Percentiles rank a stretch among this genome's conserved stretches.
phyloP scores from a whole-genome alignment of 2,797 vertebrate species.

The Chromobotia macracanthus region DNA sequence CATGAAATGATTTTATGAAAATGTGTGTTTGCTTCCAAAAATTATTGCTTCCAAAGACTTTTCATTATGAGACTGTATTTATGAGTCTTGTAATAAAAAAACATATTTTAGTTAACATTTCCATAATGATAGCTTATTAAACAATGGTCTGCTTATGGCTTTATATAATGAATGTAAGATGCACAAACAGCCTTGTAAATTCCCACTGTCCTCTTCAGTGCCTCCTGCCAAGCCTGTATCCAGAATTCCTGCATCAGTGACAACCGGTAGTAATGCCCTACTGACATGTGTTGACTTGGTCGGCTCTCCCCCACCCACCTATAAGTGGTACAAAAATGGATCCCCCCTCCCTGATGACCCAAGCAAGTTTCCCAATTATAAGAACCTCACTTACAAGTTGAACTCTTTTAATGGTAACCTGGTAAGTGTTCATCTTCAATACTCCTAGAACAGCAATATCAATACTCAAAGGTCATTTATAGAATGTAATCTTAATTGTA shows the following conservation, averaged over 20 bases:
- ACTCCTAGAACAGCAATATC: not conserved
- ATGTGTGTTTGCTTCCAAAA: not conserved
- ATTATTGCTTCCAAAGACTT: too few relatives aligned
- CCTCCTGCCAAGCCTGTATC: constrained; percentile 78
- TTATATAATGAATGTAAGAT: not conserved
- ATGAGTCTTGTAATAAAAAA: not conserved
- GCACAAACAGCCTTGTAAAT: not conserved
- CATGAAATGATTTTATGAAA: not conserved
- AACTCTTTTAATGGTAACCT: constrained; percentile 73
- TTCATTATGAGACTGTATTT: too few relatives aligned
- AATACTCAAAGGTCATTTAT: not conserved
- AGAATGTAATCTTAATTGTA: not conserved
- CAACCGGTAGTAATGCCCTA: constrained; percentile 67
- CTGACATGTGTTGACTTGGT: constrained; percentile 78
- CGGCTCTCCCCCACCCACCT: constrained; percentile 78
- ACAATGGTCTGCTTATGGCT: not conserved
- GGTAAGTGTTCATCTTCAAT: constrained; percentile 72
- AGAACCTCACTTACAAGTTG: constrained; percentile 83
- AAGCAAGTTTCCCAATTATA: constrained; percentile 72
- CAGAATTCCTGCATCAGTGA: constrained; percentile 77
- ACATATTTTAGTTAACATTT: not conserved
- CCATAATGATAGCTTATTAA: not conserved
- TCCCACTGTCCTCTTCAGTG: constrained; percentile 70
- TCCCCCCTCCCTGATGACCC: constrained; percentile 75
- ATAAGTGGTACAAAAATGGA: constrained; percentile 81